These are phyloP conservation scores for Microcebus griseorufus DNA, from an alignment of 2,113 vertebrate species.

Conservation along the genomic window DNA sequence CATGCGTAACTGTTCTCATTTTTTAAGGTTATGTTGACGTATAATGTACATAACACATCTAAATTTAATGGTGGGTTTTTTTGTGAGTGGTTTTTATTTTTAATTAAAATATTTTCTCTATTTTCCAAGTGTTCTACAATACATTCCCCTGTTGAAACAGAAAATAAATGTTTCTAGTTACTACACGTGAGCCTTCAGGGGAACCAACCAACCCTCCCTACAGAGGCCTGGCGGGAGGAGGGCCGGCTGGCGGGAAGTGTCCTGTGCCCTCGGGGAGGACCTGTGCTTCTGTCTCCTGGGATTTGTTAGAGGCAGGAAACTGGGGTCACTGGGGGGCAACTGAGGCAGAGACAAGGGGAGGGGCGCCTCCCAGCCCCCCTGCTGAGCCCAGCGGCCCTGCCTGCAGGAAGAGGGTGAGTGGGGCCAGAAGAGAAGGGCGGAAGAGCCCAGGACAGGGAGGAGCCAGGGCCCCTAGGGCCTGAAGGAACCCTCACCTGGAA, in stretches of 20 bases:
- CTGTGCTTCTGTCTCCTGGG: too few species aligned
- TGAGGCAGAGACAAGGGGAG: too few species aligned
- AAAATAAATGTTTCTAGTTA: not conserved
- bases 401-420: not conserved
- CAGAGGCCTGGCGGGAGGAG: too few species aligned
- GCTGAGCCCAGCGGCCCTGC: too few species aligned
- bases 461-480: fast-evolving
- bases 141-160: not conserved
- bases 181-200: not conserved
- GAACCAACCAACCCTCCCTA: not conserved
- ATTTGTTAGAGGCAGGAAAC: too few species aligned
- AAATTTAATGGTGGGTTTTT: not conserved
- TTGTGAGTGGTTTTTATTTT: not conserved
- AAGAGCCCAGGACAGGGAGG: not conserved
- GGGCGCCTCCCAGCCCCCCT: too few species aligned
- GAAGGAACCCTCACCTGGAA: fast-evolving
- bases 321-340: too few species aligned
- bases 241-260: too few species aligned
- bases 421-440: fast-evolving
- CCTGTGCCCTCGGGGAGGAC: too few species aligned
- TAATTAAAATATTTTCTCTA: not conserved
- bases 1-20: fast-evolving
- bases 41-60: fast-evolving
- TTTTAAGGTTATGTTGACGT: fast-evolving
- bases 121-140: not conserved